phyloP scores from a whole-genome alignment of 2,113 vertebrate genomes.

The Tonatia bakeri region DNA sequence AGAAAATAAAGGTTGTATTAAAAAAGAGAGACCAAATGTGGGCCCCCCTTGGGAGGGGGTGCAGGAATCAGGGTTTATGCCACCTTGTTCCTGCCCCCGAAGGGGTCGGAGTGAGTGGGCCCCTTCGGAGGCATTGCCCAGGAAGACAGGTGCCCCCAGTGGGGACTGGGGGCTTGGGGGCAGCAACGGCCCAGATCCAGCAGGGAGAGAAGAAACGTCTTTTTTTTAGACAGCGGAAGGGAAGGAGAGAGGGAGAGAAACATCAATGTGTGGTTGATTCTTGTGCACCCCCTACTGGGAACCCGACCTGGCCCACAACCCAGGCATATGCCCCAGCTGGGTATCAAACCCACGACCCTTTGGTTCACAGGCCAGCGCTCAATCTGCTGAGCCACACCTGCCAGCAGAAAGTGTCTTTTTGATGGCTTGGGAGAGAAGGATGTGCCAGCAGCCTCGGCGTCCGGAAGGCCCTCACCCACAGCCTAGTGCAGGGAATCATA shows the following conservation, averaged over 20 bases:
- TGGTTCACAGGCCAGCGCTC: no score
- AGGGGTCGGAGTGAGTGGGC: accelerated
- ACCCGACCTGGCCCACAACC: no score
- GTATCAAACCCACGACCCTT: no score
- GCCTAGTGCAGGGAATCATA: not conserved
- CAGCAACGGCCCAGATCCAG: not conserved
- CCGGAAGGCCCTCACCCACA: not conserved
- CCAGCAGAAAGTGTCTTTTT: not conserved
- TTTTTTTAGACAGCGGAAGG: no score
- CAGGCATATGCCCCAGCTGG: no score
- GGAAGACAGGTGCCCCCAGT: accelerated
- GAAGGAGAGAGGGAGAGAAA: not conserved
- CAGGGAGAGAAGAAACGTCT: not conserved
- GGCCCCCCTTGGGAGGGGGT: not conserved
- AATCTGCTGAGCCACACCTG: no score
- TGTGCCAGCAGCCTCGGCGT: accelerated
- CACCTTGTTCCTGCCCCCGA: not conserved
- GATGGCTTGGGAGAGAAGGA: not conserved
- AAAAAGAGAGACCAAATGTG: no score
- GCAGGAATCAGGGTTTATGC: not conserved
- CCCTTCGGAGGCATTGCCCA: no score
- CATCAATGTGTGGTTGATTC: no score
- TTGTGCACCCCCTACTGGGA: no score
- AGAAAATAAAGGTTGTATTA: no score
- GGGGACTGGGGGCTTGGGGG: accelerated